Conservation (phyloP, 2,113 vertebrate species). For the Megatriorchis doriae region DNA sequence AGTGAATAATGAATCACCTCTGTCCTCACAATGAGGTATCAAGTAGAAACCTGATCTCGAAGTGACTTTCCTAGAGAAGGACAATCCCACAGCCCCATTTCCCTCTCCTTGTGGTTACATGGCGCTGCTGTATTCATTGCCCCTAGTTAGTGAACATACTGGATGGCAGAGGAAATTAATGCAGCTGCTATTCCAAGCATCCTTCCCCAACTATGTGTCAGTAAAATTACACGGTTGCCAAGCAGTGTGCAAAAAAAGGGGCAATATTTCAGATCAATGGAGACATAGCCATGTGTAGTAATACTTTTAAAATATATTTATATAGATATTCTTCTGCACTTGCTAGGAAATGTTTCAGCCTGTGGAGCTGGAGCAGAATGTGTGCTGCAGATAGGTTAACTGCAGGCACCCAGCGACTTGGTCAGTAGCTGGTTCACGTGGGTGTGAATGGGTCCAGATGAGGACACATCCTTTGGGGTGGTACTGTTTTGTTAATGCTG, state of each 20-base stretch:
- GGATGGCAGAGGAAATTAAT: neutral
- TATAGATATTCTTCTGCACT: neutral
- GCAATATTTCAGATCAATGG: neutral
- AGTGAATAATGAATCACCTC: neutral
- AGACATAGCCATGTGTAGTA: neutral
- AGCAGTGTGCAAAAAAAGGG: neutral
- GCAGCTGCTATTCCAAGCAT: neutral
- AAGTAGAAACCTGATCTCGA: neutral
- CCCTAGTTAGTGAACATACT: neutral
- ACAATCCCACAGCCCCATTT: fast-evolving
- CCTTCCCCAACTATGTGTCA: neutral
- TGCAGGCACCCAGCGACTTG: neutral
- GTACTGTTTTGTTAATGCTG: fast-evolving
- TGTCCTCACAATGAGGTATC: neutral
- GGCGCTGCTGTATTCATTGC: neutral
- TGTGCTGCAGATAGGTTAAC: fast-evolving
- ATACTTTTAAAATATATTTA: neutral
- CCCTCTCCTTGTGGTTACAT: neutral
- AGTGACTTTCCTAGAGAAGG: neutral
- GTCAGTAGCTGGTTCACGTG: neutral
- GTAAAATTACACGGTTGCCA: neutral
- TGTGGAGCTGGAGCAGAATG: neutral
- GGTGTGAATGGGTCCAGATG: neutral
- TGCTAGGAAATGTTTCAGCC: neutral
- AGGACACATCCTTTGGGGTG: neutral